Base-by-base conservation (phyloP, 2,113 vertebrate species). In the Myxocyprinus asiaticus region DNA sequence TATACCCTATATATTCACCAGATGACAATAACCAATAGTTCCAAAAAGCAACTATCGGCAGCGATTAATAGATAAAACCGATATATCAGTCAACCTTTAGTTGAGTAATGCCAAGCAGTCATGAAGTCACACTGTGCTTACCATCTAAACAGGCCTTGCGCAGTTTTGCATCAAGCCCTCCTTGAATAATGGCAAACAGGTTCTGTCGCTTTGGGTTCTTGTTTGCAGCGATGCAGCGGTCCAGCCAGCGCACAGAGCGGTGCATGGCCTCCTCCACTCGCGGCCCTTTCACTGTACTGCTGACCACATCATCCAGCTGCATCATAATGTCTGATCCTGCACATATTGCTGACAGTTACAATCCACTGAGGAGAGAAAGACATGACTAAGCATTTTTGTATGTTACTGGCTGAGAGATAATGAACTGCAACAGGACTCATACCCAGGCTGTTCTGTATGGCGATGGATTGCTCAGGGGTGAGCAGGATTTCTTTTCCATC, bases 291-390 rank as follows among this genome's bases (percentile, higher is more conserved):
- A 96, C 90, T 0, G 95, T 97, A 87, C 96, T 98, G 89, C 96
- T 98, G 74, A 98, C 96, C 78, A 98, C 96, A 0, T 98, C 96
- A 3, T 98, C 96, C 80, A 98, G 75, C 88, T 98, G 96, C 96
- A 98, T 98, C 92, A 97, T 95, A 87, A 98, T 97, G 84, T 98
- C 96, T 0, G 96, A 97, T 4, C 96, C 96, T 98, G 85, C 0
- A 71, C 17, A 44, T 5, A 70, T 42, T 80, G 9, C 76, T 51
- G 6, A 1, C 5, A 58, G n/a, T 58, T n/a, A 58, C 55, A 15
- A 14, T 58, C 55, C 55, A 58, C 55, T 15, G 55, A 12, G 55
- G 14, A 55, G 6, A 67, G 10, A 47, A 4, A 33, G 22, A 22
- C 5, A 22, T 10, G 53, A 67, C 7, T 12, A 48, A 63, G 10